phyloP scores from a whole-genome alignment of 1,140 invertebrate genomes.

The Palaemon carinicauda region DNA sequence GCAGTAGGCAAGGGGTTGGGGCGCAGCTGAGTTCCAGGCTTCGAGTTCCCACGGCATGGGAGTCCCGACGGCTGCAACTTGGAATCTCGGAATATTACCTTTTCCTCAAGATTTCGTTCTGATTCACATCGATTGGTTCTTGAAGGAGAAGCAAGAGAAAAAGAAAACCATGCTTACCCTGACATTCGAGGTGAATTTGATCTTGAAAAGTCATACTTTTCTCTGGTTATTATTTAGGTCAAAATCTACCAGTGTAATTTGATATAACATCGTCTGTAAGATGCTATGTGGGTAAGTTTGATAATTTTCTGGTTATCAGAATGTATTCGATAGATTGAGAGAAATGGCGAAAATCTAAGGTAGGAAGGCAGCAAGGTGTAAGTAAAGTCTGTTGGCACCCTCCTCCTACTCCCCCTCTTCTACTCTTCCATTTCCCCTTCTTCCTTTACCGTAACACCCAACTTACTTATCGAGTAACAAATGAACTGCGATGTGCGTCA shows the following conservation, averaged over 20 bases:
- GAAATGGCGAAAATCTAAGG: too few species aligned
- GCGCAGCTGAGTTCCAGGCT: slow-evolving; percentile 43
- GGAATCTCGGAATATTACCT: slow-evolving; percentile 52
- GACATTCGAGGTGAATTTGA: not conserved
- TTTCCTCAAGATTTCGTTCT: slow-evolving; percentile 27
- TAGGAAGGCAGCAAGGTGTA: too few species aligned
- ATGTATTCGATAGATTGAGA: too few species aligned
- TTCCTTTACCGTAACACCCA: slow-evolving; percentile 9
- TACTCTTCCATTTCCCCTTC: not conserved
- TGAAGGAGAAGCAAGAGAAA: not conserved
- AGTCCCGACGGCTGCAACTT: slow-evolving; percentile 43
- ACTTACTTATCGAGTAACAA: slow-evolving; percentile 53
- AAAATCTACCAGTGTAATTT: too few species aligned
- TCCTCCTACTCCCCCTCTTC: too few species aligned
- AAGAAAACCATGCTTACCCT: not conserved
- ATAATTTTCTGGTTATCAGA: too few species aligned
- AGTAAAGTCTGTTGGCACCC: not conserved
- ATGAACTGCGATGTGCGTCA: slow-evolving; percentile 50
- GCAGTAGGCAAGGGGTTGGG: too few species aligned
- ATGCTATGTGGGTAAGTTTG: too few species aligned
- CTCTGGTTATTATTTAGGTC: too few species aligned
- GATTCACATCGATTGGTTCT: not conserved
- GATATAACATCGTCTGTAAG: too few species aligned
- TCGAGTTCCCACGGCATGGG: slow-evolving; percentile 42
- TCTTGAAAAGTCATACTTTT: too few species aligned